Conservation (phyloP, 1,140 invertebrate genomes). For the Globodera rostochiensis region DNA sequence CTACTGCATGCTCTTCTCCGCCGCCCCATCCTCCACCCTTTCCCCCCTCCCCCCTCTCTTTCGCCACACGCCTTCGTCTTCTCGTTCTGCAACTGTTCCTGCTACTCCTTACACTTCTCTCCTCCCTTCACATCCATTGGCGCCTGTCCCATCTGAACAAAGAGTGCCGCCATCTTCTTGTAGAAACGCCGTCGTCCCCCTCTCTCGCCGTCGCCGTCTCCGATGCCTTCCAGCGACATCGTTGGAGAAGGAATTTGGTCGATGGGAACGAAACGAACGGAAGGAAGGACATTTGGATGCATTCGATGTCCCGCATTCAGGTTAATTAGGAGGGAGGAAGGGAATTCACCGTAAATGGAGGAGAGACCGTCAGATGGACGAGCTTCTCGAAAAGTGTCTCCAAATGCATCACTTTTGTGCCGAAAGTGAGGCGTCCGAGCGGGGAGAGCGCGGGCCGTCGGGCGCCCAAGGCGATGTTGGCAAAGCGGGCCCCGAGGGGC, state of each 20-base stretch:
- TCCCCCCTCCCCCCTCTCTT: background rate
- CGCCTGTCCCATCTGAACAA: slow-evolving; percentile 30
- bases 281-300: slow-evolving; percentile 54
- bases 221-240: background rate
- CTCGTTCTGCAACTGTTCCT: slow-evolving; percentile 28
- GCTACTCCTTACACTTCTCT: slow-evolving; percentile 43
- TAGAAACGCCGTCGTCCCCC: background rate
- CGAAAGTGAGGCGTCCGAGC: slow-evolving; percentile 40
- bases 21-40: background rate
- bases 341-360: slow-evolving; percentile 20
- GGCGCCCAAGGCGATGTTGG: slow-evolving; percentile 41
- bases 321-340: slow-evolving; percentile 20
- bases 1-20: too few species aligned
- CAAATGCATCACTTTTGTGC: slow-evolving; percentile 62
- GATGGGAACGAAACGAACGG: background rate
- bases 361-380: slow-evolving; percentile 50
- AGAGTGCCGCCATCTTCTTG: slow-evolving; percentile 26
- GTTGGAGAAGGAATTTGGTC: background rate
- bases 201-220: too few species aligned
- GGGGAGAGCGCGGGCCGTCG: slow-evolving; percentile 51
- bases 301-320: slow-evolving; percentile 60
- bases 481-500: slow-evolving; percentile 15
- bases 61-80: background rate
- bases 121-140: slow-evolving; percentile 43
- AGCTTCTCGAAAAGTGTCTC: slow-evolving; percentile 63